Base-by-base conservation (phyloP, 2,113 vertebrate species). In the Pterocles orientalis region DNA sequence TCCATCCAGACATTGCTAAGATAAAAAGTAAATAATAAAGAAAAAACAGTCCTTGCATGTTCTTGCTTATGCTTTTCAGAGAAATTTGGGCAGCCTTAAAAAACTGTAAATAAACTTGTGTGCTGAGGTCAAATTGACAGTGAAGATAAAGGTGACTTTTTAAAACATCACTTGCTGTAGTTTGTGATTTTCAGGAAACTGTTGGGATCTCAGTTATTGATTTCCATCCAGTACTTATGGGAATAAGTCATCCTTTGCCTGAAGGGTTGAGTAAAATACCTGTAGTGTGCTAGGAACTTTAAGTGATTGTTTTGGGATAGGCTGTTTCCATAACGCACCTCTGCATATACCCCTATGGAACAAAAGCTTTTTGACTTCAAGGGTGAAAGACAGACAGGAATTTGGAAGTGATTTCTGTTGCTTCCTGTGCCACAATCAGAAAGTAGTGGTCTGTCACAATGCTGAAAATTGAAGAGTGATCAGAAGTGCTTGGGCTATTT, bases 181-280 rank as follows among this genome's bases (percentile, higher is more conserved):
- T 28, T 33, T 16, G 28, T 56, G 2, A 0, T 64, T 81, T 89
- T 81, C 8, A 57, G 25, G 25, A 21, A 50, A 6, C n/a, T 60
- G 26, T 75, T 20, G 14, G 20, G 6, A 5, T 45, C 2, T 12
- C 36, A 62, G 13, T 60, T 25, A 34, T 0, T 43, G 1, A 3
- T 81, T 81, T 86, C 33, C 3, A 24, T n/a, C 10, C 7, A 7
- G 11, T 47, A 36, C 5, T 21, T 26, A 17, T 23, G 15, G 28
- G 23, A 54, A 4, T 36, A 56, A 64, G 7, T 47, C 5, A 31
- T 23, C 12, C 9, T 84, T 51, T 41, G 31, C 18, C 14, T 43
- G 34, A 23, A 54, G 16, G 34, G 7, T 7, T 48, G 41, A 73
- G 51, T 47, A 20, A 39, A 18, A 25, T 4, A 12, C 14, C 2